Evolutionary conservation across 2,113 vertebrate genomes (phyloP), one percentile per base, ranked within the genome.

Genomic region (Alces alces): DNA sequence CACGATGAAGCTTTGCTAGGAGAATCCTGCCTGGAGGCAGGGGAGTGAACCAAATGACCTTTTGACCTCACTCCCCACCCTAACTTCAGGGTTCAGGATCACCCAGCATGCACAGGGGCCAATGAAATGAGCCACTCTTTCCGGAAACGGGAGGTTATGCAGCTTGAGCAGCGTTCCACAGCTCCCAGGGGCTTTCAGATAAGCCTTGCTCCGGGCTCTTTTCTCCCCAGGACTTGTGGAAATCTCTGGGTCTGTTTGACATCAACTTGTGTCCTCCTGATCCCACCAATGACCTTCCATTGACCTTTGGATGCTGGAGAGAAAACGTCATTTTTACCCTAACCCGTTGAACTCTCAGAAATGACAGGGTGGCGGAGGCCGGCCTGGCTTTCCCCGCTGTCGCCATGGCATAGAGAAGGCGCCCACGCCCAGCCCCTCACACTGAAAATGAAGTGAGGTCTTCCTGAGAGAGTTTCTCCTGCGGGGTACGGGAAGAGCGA

Each of bases 401-500:
- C 7, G 0, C 58, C 2, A 0, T 3, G 54, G 28, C 85, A 57
- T 10, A 30, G 86, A 39, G 39, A 89, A 30, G 9, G 57, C 60
- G 17, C 80, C 80, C 96, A 30, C 70, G 1, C 96, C 92, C 73
- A 54, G 88, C 98, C 95, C 88, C 92, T 97, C 86, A 50, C 89
- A 11, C 91, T 55, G 94, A 97, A 97, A 91, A 87, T 55, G 98
- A 96, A 98, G 97, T 55, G 91, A 97, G 97, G 93, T 95, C 97
- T 98, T 98, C 96, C 95, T 91, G 95, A 97, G 96, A 97, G 93
- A 95, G 85, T 54, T 97, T 98, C 98, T 98, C 97, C 97, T 85
- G 94, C 57, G 91, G 84, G 97, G 92, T 97, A 45, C 19, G 52
- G 96, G 96, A 91, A 90, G 87, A 96, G 60, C 27, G 86, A 84